A percentile compares a stretch with the other conserved stretches of the same genome.
phyloP scores from a whole-genome alignment of 2,797 vertebrate species.

The Cirrhinus mrigala region DNA sequence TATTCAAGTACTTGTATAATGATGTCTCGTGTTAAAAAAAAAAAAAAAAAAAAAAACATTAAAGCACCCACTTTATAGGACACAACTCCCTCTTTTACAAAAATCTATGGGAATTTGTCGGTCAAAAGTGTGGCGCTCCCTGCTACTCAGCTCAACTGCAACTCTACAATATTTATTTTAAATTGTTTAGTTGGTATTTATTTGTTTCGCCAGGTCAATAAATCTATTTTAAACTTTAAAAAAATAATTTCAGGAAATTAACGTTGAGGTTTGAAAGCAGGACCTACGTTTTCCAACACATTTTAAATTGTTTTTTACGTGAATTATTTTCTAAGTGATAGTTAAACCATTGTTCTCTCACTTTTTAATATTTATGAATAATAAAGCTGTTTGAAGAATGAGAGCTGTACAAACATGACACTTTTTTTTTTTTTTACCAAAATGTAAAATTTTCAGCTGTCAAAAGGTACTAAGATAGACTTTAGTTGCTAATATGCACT shows the following conservation, averaged over 20 bases:
- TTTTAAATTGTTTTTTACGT: neutral
- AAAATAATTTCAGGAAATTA: neutral
- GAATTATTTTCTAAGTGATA: neutral
- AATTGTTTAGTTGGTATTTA: neutral
- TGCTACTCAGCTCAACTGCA: neutral
- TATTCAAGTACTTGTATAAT: conserved; percentile 45
- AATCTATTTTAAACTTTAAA: neutral
- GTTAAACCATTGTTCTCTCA: neutral
- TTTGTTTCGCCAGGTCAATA: neutral
- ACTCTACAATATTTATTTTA: neutral
- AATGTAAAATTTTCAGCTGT: too few relatives aligned
- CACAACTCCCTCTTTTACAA: neutral
- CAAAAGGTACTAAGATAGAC: neutral
- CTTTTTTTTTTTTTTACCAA: neutral
- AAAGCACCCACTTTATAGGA: conserved; percentile 13
- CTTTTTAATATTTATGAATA: neutral
- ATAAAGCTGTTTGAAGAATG: too few relatives aligned
- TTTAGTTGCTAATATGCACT: neutral
- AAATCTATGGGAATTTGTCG: neutral
- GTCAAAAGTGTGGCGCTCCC: neutral
- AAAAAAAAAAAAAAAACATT: neutral
- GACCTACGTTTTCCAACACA: neutral
- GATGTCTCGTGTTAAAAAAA: conserved; percentile 35
- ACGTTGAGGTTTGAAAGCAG: neutral
- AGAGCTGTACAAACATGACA: neutral